Conservation (phyloP, 2,888 invertebrate genomes). For the Hecatera dysodea region DNA sequence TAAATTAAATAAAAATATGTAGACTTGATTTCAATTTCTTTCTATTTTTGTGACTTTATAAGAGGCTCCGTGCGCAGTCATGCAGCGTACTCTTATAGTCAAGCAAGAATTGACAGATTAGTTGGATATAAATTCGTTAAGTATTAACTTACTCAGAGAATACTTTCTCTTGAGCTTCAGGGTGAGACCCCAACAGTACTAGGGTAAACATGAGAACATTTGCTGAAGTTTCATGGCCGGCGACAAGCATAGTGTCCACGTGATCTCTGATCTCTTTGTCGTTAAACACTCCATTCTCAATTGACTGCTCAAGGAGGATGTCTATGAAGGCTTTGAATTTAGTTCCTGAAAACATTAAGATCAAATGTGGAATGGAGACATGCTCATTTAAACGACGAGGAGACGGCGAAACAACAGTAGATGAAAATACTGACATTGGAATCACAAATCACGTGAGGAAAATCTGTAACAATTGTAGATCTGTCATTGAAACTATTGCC, state of each 20-base stretch:
- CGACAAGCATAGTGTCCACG: conserved; percentile 91
- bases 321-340: conserved; percentile 90
- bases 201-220: conserved; percentile 83
- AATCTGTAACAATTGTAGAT: too few species aligned
- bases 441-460: too few species aligned
- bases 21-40: not conserved
- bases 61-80: not conserved
- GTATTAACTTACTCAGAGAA: conserved; percentile 76
- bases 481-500: too few species aligned
- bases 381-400: too few species aligned
- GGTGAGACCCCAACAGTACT: conserved; percentile 82
- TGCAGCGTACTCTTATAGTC: not conserved
- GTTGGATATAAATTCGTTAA: not conserved
- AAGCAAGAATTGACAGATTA: not conserved
- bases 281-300: conserved; percentile 75
- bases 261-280: conserved; percentile 90
- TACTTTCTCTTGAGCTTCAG: conserved; percentile 80
- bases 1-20: too few species aligned
- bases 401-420: too few species aligned
- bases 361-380: too few species aligned
- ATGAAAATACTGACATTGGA: too few species aligned
- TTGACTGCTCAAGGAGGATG: conserved; percentile 83
- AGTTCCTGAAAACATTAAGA: conserved; percentile 63
- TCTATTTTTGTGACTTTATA: not conserved
- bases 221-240: conserved; percentile 88